Conservation (phyloP, 1,140 invertebrate genomes). For the Olivierus martensii region DNA sequence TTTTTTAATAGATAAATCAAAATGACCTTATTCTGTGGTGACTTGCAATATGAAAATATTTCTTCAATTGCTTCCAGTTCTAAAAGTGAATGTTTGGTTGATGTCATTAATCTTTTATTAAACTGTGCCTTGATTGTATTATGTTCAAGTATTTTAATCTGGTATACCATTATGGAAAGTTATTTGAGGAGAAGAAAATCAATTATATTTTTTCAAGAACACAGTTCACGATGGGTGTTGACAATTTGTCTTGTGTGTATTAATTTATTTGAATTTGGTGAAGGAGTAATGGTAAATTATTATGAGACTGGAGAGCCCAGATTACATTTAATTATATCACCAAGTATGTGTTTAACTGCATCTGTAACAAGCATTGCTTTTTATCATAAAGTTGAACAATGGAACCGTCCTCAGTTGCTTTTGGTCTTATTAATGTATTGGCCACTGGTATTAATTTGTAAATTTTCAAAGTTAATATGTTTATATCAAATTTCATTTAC, state of each 20-base stretch:
- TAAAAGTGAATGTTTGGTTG: slow-evolving; percentile 10
- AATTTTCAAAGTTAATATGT: slow-evolving; percentile 12
- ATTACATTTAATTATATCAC: slow-evolving; percentile 12
- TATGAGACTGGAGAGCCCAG: slow-evolving; percentile 1
- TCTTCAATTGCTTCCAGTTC: not conserved
- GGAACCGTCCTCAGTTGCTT: slow-evolving; percentile 9
- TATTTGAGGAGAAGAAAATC: not conserved
- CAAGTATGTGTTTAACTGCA: slow-evolving; percentile 3
- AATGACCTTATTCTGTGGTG: too few species aligned
- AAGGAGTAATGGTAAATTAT: slow-evolving; percentile 10
- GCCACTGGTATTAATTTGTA: slow-evolving; percentile 8
- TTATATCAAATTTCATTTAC: slow-evolving; percentile 12
- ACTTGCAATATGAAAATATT: too few species aligned
- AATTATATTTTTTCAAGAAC: slow-evolving; percentile 11
- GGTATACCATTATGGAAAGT: slow-evolving; percentile 4
- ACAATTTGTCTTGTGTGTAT: slow-evolving; percentile 7
- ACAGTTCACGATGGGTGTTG: slow-evolving; percentile 15
- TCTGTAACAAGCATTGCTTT: slow-evolving; percentile 7
- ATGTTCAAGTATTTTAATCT: not conserved
- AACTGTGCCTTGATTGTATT: slow-evolving; percentile 4
- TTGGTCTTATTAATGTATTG: slow-evolving; percentile 16
- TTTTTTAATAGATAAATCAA: too few species aligned
- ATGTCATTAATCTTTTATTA: slow-evolving; percentile 2
- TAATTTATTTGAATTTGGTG: slow-evolving; percentile 14
- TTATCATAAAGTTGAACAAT: slow-evolving; percentile 14